Conservation (phyloP, 1,140 invertebrate species). For the Marisa cornuarietis region DNA sequence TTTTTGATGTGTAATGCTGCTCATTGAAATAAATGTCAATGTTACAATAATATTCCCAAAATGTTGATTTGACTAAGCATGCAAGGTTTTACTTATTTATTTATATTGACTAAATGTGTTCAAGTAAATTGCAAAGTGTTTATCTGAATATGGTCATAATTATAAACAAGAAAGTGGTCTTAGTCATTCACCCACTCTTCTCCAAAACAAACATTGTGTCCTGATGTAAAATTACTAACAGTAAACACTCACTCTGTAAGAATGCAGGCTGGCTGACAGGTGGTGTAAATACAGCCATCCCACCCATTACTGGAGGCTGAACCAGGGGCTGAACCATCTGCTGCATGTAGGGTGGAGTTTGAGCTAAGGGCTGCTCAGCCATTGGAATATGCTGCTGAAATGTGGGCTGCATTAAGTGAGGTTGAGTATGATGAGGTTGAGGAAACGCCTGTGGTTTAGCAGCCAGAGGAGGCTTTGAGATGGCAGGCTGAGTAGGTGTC, state of each 20-base stretch:
- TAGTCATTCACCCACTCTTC: not conserved
- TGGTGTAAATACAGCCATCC: not conserved
- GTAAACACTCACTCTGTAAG: constrained; percentile 45
- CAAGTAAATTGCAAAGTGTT: too few species aligned
- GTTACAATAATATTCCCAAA: too few species aligned
- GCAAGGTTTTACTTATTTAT: too few species aligned
- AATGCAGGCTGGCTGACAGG: constrained; percentile 45
- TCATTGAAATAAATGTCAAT: too few species aligned
- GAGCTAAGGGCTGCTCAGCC: constrained; percentile 9
- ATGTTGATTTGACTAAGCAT: too few species aligned
- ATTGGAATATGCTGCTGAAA: constrained; percentile 26
- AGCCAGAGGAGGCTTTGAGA: constrained; percentile 23
- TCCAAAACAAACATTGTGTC: not conserved
- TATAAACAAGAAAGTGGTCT: not conserved
- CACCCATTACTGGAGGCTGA: constrained; percentile 15
- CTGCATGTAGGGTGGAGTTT: constrained; percentile 16
- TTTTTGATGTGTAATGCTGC: too few species aligned
- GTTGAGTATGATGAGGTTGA: not conserved
- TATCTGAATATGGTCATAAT: not conserved
- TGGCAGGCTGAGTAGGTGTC: constrained; percentile 26
- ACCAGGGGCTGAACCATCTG: constrained; percentile 17
- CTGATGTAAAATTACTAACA: not conserved
- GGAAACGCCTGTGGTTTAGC: constrained; percentile 17
- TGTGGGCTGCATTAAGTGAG: not conserved
- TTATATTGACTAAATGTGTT: too few species aligned